Evolutionary conservation across 2,797 vertebrate genomes (phyloP).

Genomic region (Euthynnus affinis): DNA sequence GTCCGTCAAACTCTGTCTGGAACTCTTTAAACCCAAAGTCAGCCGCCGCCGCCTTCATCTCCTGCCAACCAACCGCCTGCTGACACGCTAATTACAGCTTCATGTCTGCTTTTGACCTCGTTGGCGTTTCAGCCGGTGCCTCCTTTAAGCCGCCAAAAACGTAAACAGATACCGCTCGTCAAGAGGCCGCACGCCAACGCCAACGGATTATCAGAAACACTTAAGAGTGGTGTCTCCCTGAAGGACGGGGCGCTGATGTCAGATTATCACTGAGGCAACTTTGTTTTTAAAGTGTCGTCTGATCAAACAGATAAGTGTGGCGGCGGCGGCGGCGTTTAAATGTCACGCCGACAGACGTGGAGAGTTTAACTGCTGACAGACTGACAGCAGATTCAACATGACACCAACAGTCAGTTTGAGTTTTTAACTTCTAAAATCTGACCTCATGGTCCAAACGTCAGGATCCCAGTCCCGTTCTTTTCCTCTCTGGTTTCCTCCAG

Average conservation of each 20-base stretch:
- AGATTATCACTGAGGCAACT: not conserved
- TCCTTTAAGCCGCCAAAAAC: slow-evolving; percentile 8
- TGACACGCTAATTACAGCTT: not conserved
- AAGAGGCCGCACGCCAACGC: too few relatives aligned
- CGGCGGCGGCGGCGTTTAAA: too few relatives aligned
- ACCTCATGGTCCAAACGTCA: too few relatives aligned
- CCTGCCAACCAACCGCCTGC: slow-evolving; percentile 17
- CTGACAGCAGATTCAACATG: not conserved
- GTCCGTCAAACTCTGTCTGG: not conserved
- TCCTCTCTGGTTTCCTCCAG: too few relatives aligned
- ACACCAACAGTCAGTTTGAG: not conserved
- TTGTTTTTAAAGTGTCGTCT: not conserved
- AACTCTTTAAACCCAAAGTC: not conserved
- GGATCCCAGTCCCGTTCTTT: too few relatives aligned
- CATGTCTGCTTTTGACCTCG: not conserved
- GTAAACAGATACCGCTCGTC: not conserved
- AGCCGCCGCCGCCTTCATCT: slow-evolving; percentile 21
- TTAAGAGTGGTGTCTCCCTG: not conserved
- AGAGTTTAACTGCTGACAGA: slow-evolving; percentile 38
- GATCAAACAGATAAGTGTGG: slow-evolving; percentile 18
- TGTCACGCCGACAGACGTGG: too few relatives aligned
- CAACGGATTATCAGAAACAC: slow-evolving; percentile 11
- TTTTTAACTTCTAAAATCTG: too few relatives aligned
- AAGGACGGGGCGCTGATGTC: not conserved
- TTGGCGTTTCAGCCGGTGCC: not conserved